Percentiles rank a stretch among this genome's conserved stretches.
phyloP scores from a whole-genome alignment of 2,113 vertebrate species.

The Nothobranchius furzeri region DNA sequence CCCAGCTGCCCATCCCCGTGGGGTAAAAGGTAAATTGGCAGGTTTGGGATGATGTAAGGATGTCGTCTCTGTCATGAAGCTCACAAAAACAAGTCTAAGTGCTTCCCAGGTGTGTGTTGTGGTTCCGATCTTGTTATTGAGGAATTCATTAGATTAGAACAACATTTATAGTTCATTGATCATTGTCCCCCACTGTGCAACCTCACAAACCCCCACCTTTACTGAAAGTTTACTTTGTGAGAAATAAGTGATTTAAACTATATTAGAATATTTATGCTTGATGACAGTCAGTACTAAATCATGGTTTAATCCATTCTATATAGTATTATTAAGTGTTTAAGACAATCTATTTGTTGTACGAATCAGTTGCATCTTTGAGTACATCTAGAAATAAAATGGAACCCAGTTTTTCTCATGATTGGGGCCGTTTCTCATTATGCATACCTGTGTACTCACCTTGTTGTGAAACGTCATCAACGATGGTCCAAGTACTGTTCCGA shows the following conservation, averaged over 20 bases:
- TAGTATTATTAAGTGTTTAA: no score
- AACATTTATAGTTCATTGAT: conserved; percentile 18
- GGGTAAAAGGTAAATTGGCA: conserved; percentile 61
- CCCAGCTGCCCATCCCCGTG: conserved; percentile 35
- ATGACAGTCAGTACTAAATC: no score
- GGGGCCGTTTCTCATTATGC: no score
- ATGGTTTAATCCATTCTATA: no score
- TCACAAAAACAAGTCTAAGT: conserved; percentile 56
- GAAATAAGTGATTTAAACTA: background rate
- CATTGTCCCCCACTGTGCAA: conserved; percentile 14
- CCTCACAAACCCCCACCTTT: conserved; percentile 25
- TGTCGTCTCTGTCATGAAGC: conserved; percentile 4
- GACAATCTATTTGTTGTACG: no score
- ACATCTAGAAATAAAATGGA: no score
- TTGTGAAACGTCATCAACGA: no score
- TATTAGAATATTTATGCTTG: background rate
- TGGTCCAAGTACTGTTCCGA: no score
- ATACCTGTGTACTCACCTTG: no score
- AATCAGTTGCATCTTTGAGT: no score
- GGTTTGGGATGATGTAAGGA: conserved; percentile 38
- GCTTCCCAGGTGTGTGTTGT: conserved; percentile 38
- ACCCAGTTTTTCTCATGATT: no score
- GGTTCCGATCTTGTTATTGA: conserved; percentile 26
- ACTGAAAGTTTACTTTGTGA: background rate
- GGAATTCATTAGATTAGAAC: conserved; percentile 49